A percentile compares a stretch with the other conserved stretches of the same genome.
These are phyloP conservation scores for Apolygus lucorum DNA, from an alignment of 1,140 invertebrate species.

Conservation along the genomic window DNA sequence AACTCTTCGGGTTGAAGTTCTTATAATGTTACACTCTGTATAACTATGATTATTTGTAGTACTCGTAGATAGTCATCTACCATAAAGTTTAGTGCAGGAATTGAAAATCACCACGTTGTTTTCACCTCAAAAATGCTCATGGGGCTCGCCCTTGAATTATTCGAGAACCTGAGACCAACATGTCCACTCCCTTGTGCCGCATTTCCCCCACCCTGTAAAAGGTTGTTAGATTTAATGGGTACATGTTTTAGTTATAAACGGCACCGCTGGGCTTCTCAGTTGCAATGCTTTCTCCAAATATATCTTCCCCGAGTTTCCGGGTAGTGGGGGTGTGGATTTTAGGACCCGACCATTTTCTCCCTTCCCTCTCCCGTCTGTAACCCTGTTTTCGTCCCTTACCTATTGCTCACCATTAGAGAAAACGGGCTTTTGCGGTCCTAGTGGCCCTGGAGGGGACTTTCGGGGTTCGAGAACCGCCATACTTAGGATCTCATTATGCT, in stretches of 20 bases:
- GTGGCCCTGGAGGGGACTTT: conserved; percentile 1
- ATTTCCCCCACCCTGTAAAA: neutral
- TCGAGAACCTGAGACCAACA: neutral
- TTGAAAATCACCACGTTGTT: no score
- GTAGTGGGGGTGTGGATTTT: no score
- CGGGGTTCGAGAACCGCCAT: neutral
- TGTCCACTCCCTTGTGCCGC: neutral
- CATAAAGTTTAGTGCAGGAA: no score
- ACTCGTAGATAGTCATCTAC: no score
- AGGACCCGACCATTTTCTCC: neutral
- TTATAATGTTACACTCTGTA: no score
- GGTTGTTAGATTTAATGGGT: conserved; percentile 13
- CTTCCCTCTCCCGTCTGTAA: neutral
- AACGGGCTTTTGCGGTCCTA: neutral
- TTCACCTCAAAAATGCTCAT: no score
- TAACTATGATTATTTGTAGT: no score
- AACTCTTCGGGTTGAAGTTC: no score
- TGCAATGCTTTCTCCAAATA: neutral
- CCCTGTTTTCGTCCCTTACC: neutral
- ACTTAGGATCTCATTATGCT: conserved; percentile 10
- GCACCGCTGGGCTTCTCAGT: neutral
- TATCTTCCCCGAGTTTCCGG: neutral
- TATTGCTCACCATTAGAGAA: neutral
- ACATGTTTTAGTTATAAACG: conserved; percentile 10
- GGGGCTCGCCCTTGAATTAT: neutral